phyloP scores from a whole-genome alignment of 1,140 invertebrate species.

The Drosophila pseudoobscura region DNA sequence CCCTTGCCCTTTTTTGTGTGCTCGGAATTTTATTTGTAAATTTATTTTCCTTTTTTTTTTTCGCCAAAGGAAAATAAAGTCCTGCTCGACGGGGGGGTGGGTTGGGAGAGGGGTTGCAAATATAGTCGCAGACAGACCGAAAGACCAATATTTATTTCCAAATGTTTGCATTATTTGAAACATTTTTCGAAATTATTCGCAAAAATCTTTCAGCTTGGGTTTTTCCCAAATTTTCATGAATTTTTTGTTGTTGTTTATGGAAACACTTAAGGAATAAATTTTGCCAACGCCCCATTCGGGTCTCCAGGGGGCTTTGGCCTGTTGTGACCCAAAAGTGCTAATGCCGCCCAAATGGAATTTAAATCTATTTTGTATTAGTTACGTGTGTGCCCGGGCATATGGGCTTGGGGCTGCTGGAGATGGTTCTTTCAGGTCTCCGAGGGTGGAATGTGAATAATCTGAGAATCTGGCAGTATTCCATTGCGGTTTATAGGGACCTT shows the following conservation, averaged over 20 bases:
- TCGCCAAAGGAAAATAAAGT: constrained; percentile 47
- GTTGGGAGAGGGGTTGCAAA: not conserved
- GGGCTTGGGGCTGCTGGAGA: constrained; percentile 10
- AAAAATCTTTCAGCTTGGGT: not conserved
- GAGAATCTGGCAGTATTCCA: constrained; percentile 3
- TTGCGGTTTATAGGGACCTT: not conserved
- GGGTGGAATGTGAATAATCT: constrained; percentile 22
- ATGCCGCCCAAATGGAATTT: constrained; percentile 68
- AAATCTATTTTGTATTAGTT: constrained; percentile 70
- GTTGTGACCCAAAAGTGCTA: constrained; percentile 63
- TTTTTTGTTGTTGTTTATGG: constrained; percentile 41
- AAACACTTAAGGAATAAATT: constrained; percentile 68
- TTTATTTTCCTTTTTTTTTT: constrained; percentile 51
- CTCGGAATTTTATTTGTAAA: constrained; percentile 68
- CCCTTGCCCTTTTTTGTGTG: constrained; percentile 12
- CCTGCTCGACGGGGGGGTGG: constrained; percentile 8
- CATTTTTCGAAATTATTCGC: constrained; percentile 13
- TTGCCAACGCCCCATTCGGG: constrained; percentile 44
- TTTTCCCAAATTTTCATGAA: constrained; percentile 43
- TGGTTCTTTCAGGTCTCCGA: not conserved
- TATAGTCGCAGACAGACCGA: constrained; percentile 8
- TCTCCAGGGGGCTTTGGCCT: constrained; percentile 45
- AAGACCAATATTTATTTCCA: constrained; percentile 28
- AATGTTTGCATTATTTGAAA: constrained; percentile 26
- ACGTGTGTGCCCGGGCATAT: constrained; percentile 48